These are phyloP conservation scores for Masticophis lateralis DNA, from an alignment of 2,797 vertebrate genomes.

Conservation along the genomic window DNA sequence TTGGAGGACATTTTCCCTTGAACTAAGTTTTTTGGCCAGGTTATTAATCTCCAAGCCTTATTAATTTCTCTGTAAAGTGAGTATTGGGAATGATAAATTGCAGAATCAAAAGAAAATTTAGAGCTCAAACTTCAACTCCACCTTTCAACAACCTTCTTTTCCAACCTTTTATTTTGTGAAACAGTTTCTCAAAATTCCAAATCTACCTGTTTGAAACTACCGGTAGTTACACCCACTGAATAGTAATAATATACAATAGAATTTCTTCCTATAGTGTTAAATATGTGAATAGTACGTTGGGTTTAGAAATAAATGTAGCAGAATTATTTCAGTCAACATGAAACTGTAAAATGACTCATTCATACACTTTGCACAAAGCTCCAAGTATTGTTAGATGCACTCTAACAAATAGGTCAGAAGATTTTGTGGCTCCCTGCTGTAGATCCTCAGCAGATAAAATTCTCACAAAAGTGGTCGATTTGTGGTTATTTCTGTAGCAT, in stretches of 20 bases:
- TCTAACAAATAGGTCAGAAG: slow-evolving; percentile 47
- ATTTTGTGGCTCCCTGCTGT: slow-evolving; percentile 43
- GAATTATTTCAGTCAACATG: slow-evolving; percentile 69
- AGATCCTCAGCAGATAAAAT: slow-evolving; percentile 38
- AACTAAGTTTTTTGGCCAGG: neutral
- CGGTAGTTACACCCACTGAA: neutral
- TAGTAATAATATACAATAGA: slow-evolving; percentile 12
- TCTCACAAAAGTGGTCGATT: slow-evolving; percentile 30
- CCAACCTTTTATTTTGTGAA: neutral
- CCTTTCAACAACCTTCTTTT: neutral
- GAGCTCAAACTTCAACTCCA: neutral
- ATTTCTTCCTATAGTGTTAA: slow-evolving; percentile 52
- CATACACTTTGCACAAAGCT: slow-evolving; percentile 59
- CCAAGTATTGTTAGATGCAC: slow-evolving; percentile 54
- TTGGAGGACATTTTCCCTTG: neutral
- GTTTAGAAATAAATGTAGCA: slow-evolving; percentile 69
- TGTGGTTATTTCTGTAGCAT: neutral
- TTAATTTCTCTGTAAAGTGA: neutral
- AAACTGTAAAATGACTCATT: slow-evolving; percentile 73
- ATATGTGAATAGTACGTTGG: slow-evolving; percentile 56
- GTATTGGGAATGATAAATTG: neutral
- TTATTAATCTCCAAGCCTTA: neutral
- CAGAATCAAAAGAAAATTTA: neutral
- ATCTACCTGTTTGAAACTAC: neutral
- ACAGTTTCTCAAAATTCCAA: neutral